Conservation (phyloP, 2,113 vertebrate species). For the Misgurnus anguillicaudatus region DNA sequence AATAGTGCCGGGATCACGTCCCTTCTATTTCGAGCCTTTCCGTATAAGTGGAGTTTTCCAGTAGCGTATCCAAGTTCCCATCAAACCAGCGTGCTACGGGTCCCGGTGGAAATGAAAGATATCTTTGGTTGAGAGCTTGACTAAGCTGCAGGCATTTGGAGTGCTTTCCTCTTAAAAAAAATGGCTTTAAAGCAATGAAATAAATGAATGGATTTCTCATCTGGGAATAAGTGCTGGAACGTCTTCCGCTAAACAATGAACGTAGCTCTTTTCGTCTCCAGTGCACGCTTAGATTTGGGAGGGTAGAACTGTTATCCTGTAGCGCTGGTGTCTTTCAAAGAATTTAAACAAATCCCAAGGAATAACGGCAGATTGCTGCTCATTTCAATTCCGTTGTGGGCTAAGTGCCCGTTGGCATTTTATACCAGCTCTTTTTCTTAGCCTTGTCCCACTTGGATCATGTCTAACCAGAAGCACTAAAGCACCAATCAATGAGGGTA, state of each 20-base stretch:
- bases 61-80: conserved; percentile 17
- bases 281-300: not conserved
- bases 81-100: conserved; percentile 26
- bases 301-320: conserved; percentile 33
- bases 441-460: conserved; percentile 18
- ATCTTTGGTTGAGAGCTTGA: conserved; percentile 31
- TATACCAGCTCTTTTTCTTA: not conserved
- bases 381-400: conserved; percentile 14
- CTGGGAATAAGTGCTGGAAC: conserved; percentile 41
- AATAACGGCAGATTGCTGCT: conserved; percentile 13
- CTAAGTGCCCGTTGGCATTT: conserved; percentile 8
- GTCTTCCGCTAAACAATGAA: conserved; percentile 35
- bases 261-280: not conserved
- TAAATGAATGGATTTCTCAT: conserved; percentile 45
- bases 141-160: conserved; percentile 18
- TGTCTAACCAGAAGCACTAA: not conserved
- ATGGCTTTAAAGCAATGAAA: conserved; percentile 34
- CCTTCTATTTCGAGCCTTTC: conserved; percentile 36
- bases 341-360: conserved; percentile 12
- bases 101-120: conserved; percentile 32
- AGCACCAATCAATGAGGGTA: conserved; percentile 4
- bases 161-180: conserved; percentile 30
- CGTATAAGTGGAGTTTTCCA: conserved; percentile 42
- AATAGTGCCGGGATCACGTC: conserved; percentile 28
- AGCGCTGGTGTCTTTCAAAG: conserved; percentile 31